Evolutionary conservation across 2,797 vertebrate genomes (phyloP), one percentile per base, ranked within the genome.

Genomic region (Melanotaenia pygmaea): DNA sequence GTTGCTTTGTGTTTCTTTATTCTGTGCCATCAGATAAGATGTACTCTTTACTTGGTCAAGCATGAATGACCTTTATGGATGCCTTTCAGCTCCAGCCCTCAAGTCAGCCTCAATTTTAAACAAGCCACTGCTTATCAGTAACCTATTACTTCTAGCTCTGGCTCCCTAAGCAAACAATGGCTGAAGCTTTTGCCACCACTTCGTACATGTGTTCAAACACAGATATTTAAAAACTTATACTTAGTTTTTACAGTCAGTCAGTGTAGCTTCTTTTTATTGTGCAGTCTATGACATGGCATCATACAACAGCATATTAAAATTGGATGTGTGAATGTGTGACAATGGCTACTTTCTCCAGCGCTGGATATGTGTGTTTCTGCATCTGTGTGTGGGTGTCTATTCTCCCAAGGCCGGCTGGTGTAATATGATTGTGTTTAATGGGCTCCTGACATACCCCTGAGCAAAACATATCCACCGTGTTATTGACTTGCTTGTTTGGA

Each of bases 11-110:
- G 70, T 63, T 71, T 64, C 80, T 80, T 67, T 64, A 16, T 72
- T 79, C 72, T 81, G 38, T 30, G 47, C 7, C 66, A 80, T 90
- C 89, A 84, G 87, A 92, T 89, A 78, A 87, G 54, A 79, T 60
- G 34, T 84, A 80, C 76, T 81, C 89, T 93, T 89, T 88, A 74
- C 80, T 72, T 65, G 74, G 76, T 84, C 84, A 82, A 83, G 84
- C 87, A 79, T 80, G 86, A 80, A 54, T 88, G 87, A 93, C 93
- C 91, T 94, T 95, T 92, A 86, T 77, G 65, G 82, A 79, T 64
- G 79, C 60, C 74, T 88, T 89, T 86, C 79, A 75, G 70, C 76
- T 88, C 76, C 54, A 67, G 82, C 82, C 80, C 85, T 86, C 67
- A 28, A 82, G 81, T 78, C 77, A 64, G 73, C 74, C 74, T 86